These are phyloP conservation scores for Erinaceus europaeus DNA, from an alignment of 2,113 vertebrate genomes.

Conservation along the genomic window DNA sequence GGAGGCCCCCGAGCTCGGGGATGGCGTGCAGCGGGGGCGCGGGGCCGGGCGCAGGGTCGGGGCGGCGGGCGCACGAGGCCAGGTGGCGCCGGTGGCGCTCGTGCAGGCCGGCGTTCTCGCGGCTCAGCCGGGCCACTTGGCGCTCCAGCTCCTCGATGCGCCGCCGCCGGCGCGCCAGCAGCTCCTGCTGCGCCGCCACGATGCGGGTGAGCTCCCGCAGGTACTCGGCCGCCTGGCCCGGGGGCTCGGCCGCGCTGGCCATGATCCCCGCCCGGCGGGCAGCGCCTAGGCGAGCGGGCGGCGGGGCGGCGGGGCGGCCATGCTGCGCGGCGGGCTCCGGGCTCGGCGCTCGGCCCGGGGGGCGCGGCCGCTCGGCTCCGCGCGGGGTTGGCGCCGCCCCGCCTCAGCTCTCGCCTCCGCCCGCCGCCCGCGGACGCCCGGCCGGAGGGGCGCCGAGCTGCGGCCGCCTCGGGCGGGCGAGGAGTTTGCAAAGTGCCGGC, in stretches of 20 bases:
- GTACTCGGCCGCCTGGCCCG: constrained; percentile 92
- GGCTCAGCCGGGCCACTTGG: constrained; percentile 89
- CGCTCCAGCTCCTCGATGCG: constrained; percentile 93
- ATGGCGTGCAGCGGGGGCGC: constrained; percentile 31
- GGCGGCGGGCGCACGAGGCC: constrained; percentile 86
- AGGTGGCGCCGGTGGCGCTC: constrained; percentile 92
- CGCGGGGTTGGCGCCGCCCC: not conserved
- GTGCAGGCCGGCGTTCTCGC: constrained; percentile 89
- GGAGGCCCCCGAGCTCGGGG: constrained; percentile 42
- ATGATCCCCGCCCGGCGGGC: constrained; percentile 77
- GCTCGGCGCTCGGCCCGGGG: constrained; percentile 54
- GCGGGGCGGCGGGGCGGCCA: constrained; percentile 52
- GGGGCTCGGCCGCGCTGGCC: constrained; percentile 91
- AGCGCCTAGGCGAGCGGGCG: constrained; percentile 56
- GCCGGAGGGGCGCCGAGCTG: constrained; percentile 37
- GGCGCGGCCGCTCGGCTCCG: constrained; percentile 37
- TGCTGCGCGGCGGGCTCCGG: constrained; percentile 51
- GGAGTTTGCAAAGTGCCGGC: constrained; percentile 74
- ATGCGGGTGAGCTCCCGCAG: constrained; percentile 94
- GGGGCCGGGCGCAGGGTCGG: constrained; percentile 23
- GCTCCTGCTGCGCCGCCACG: constrained; percentile 94
- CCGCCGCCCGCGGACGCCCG: not conserved
- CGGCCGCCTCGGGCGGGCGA: constrained; percentile 29
- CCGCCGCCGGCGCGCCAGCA: constrained; percentile 89
- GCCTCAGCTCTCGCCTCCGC: constrained; percentile 13